Evolutionary conservation across 2,888 invertebrate genomes (phyloP).

Genomic region (Rhodophaea formosa): DNA sequence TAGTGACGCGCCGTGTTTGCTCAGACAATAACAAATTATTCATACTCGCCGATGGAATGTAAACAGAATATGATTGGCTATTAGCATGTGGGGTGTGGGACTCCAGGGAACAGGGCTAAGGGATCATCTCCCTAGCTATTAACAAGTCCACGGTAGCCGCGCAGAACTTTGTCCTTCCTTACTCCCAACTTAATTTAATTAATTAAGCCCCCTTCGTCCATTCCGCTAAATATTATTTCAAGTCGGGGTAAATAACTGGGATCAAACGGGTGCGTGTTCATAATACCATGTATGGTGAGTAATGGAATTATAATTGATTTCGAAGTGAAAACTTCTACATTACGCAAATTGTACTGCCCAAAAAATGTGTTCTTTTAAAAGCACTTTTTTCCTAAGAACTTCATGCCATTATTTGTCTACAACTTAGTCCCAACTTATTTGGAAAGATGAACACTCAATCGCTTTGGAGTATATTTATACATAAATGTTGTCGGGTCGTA

Average conservation of each 20-base stretch:
- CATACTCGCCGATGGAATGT: conserved; percentile 79
- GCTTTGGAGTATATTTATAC: too few species aligned
- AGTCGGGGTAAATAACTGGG: conserved; percentile 51
- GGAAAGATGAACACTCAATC: too few species aligned
- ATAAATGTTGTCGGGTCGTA: too few species aligned
- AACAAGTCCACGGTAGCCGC: conserved; percentile 69
- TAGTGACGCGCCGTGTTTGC: conserved; percentile 70
- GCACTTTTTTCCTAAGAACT: too few species aligned
- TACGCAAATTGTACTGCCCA: too few species aligned
- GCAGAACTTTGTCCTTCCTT: conserved; percentile 72
- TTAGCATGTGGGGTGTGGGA: conserved; percentile 70
- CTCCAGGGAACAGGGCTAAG: conserved; percentile 43
- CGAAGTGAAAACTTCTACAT: too few species aligned
- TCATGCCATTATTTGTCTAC: too few species aligned
- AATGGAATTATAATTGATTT: not conserved
- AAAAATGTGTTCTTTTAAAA: too few species aligned
- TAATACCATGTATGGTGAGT: not conserved
- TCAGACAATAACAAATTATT: conserved; percentile 80
- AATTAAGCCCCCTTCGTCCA: conserved; percentile 72
- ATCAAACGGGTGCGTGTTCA: conserved; percentile 51
- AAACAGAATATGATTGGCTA: conserved; percentile 81
- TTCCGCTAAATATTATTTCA: conserved; percentile 74
- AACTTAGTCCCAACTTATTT: too few species aligned
- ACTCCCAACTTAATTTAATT: conserved; percentile 78
- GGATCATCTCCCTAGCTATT: conserved; percentile 73